Conservation (phyloP, 2,113 vertebrate genomes). For the Petroica traversi region DNA sequence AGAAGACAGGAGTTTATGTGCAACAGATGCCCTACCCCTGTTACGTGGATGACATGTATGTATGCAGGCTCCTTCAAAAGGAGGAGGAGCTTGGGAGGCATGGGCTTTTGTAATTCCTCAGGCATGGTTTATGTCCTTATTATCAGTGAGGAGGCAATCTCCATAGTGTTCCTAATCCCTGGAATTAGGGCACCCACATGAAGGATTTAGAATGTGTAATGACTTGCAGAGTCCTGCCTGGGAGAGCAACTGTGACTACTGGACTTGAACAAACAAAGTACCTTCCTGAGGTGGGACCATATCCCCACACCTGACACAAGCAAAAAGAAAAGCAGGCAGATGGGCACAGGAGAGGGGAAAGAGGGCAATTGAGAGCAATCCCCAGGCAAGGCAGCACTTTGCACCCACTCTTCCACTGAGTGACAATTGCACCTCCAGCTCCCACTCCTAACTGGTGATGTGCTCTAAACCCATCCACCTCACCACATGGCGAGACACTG, state of each 20-base stretch:
- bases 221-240: neutral
- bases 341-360: neutral
- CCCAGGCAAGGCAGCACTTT: neutral
- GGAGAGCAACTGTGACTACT: neutral
- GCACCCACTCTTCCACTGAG: neutral
- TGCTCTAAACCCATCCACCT: neutral
- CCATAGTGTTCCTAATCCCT: neutral
- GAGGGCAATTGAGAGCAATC: neutral
- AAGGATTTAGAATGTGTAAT: neutral
- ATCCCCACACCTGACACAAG: neutral
- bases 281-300: neutral
- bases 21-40: constrained; percentile 99
- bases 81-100: neutral
- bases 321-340: neutral
- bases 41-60: constrained; percentile 96
- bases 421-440: neutral
- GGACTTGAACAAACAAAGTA: neutral
- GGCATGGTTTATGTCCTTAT: neutral
- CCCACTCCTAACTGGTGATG: fast-evolving
- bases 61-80: neutral
- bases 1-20: constrained; percentile 91
- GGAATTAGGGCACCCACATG: neutral
- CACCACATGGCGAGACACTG: neutral
- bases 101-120: neutral
- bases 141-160: neutral